Base-by-base conservation (phyloP, 2,888 invertebrate genomes). In the Megalurothrips usitatus region DNA sequence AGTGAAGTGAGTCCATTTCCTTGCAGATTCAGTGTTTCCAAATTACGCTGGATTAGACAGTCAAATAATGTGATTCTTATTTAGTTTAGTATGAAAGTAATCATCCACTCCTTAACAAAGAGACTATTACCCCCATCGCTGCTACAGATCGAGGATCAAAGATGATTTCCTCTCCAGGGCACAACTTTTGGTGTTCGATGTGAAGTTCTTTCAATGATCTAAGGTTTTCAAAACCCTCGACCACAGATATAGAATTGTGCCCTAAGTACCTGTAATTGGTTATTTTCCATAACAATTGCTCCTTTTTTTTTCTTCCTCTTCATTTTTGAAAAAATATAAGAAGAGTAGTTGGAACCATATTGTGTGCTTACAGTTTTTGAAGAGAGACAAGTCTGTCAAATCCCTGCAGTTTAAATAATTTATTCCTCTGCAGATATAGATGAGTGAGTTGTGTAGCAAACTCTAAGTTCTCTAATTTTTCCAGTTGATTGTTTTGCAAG, bases 391-490 rank as follows among this genome's bases (percentile, higher is more conserved):
- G 68, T 26, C 26, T 10, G 4, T 75, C 26, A 75, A 75, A 75
- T 75, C 68, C 68, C 26, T 75, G 23, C 9, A 75, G n/a, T 75
- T 75, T 75, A 0, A 0, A 12, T 75, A 75, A 26, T 75, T 26
- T 75, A 26, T 75, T 75, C 26, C 68, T 75, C 26, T 75, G 68
- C 68, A 75, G 12, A 26, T 75, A 75, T 0, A 75, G 68, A 26
- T 75, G 68, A 75, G 68, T 75, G 23, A 75, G 26, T 10, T 75
- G 68, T 23, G 68, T 26, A 10, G 68, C 68, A 75, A 75, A 75
- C 12, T 26, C 68, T 26, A 75, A 26, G 26, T 26, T 26, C 2
- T 75, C 68, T 75, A 75, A 12, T 26, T 26, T 26, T 0, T 11
- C 23, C 26, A 75, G 9, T 26, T 75, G 68, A 75, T 75, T 75